Base-by-base conservation (phyloP, 2,888 invertebrate species). In the Brenthis hecate region DNA sequence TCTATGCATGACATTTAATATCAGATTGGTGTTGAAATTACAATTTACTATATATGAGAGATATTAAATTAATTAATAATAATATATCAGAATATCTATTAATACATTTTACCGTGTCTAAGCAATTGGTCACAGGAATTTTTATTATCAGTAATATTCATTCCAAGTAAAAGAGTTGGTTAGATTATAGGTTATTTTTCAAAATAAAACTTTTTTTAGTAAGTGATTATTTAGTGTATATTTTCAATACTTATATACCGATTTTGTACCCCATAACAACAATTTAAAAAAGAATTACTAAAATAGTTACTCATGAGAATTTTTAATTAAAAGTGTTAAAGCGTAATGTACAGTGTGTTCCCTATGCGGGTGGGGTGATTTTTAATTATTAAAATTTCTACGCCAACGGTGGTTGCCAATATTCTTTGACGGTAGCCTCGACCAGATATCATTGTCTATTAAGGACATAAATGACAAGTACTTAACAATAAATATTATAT, bases 371-470 rank as follows among this genome's bases (percentile, higher is more conserved):
- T 84, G 87, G 91, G 91, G 91, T 87, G 91, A 88, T 91, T 92
- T 92, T 92, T 91, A 91, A 91, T 92, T 90, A 91, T 91, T 91
- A 91, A 90, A 91, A 88, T 89, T 84, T 91, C 87, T 88, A 87
- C 88, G 88, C 90, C 85, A 80, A 73, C 82, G 84, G 86, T 86
- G 81, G 82, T 81, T 79, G 84, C 80, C 87, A 79, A 88, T 89
- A 88, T 86, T 86, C 88, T 86, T 87, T 87, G 88, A 87, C 87
- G 85, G 81, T 83, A 80, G 76, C 79, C 74, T 75, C 78, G 74
- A 69, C 76, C 77, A 77, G 76, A 77, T 61, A 67, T 81, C 78
- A 78, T 80, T 75, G 75, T 76, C 78, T 80, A 80, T 82, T 79
- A 77, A 74, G 76, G 66, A 76, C 77, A 77, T 77, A 53, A 53